These are phyloP conservation scores for Melanogrammus aeglefinus DNA, from an alignment of 2,797 vertebrate species.

Conservation along the genomic window DNA sequence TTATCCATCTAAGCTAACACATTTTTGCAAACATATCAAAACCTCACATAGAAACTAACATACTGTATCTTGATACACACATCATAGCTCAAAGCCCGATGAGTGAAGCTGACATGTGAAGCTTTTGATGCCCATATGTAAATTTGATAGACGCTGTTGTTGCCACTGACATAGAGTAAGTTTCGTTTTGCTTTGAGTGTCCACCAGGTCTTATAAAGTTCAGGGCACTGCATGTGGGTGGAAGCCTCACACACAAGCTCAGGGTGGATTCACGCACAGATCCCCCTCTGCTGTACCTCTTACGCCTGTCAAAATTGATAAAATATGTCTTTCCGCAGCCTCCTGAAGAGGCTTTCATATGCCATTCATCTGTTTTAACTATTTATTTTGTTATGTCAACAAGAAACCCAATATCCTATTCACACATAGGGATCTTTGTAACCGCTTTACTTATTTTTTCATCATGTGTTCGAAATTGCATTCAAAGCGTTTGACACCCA, in stretches of 20 bases:
- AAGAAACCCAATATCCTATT: conserved; percentile 50
- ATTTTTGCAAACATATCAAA: conserved; percentile 37
- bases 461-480: conserved; percentile 20
- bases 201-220: conserved; percentile 63
- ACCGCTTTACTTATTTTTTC: conserved; percentile 34
- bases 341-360: conserved; percentile 51
- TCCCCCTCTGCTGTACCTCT: conserved; percentile 29
- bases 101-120: conserved; percentile 29
- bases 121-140: conserved; percentile 57
- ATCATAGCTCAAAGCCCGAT: conserved; percentile 25
- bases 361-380: conserved; percentile 58
- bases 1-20: neutral
- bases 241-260: conserved; percentile 55
- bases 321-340: conserved; percentile 45
- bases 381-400: conserved; percentile 50
- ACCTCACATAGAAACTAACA: conserved; percentile 10
- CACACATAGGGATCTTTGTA: conserved; percentile 18
- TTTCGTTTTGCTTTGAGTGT: conserved; percentile 49
- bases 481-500: conserved; percentile 30
- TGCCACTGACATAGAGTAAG: conserved; percentile 45
- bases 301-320: conserved; percentile 66
- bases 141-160: conserved; percentile 50
- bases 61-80: neutral
- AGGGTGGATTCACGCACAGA: conserved; percentile 53
- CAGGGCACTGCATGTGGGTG: conserved; percentile 53